Base-by-base conservation (phyloP, 2,797 vertebrate genomes). In the Sylvia borin region DNA sequence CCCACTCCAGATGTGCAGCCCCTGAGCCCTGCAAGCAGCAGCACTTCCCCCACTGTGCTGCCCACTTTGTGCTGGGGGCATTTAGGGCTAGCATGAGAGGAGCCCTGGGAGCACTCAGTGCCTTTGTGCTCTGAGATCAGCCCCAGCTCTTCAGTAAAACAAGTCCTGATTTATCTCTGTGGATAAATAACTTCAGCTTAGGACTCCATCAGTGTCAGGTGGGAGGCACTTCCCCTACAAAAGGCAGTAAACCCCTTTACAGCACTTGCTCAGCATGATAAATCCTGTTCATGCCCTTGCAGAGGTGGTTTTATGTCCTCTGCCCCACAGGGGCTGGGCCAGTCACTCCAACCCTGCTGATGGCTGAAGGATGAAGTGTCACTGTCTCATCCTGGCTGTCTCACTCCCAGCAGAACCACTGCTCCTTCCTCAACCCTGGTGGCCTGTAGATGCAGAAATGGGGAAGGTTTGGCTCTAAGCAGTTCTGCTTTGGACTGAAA, bases 171-270 rank as follows among this genome's bases (percentile, higher is more conserved):
- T 90, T 81, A 86, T 92, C 87, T 85, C 89, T 85, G 72, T 1
- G 10, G 95, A 77, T 85, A 94, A 92, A 79, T 85, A 76, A 60
- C 92, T 82, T 27, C 54, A 81, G 85, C 64, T 81, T 25, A 50
- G 77, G 90, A 82, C 67, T 94, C 92, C 66, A 73, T 86, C 80
- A 53, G 60, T 79, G 92, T 70, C 93, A 79, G 82, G 83, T 64
- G 45, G 0, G 2, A 95, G 77, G 85, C 66, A 55, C 55, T 88
- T 79, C 40, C 73, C 78, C 88, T 78, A 47, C 71, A 79, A 82
- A 91, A 92, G 92, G 77, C 88, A 93, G 72, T 93, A 95, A 93
- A 96, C 91, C 19, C 78, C 50, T 85, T 88, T 67, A 64, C 57
- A 89, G 81, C 75, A 57, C 43, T 83, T 86, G 76, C 80, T 92